Evolutionary conservation across 2,888 invertebrate species (phyloP).

Genomic region (Euzophera pinguis): DNA sequence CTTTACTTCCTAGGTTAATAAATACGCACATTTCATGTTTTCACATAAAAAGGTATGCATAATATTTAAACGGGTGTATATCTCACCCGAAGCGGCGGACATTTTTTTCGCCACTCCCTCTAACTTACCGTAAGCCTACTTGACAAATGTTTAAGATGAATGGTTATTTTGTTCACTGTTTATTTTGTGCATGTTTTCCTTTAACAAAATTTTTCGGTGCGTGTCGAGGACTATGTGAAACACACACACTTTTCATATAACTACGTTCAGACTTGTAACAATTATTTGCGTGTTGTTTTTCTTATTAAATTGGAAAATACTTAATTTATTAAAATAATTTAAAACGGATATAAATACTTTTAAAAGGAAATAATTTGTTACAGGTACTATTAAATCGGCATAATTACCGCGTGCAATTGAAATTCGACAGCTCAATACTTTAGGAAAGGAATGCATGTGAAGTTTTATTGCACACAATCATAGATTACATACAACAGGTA

Average conservation of each 20-base stretch:
- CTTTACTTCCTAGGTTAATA: slow-evolving; percentile 16
- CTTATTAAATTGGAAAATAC: too few relatives aligned
- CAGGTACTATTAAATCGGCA: too few relatives aligned
- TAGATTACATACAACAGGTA: too few relatives aligned
- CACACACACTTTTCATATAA: background rate
- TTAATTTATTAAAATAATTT: too few relatives aligned
- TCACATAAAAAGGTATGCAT: slow-evolving; percentile 35
- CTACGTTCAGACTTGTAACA: too few relatives aligned
- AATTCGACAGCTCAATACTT: too few relatives aligned
- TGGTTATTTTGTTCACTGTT: slow-evolving; percentile 72
- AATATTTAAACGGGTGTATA: slow-evolving; percentile 49
- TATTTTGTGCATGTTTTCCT: slow-evolving; percentile 55
- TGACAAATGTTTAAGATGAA: slow-evolving; percentile 78
- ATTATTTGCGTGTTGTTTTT: too few relatives aligned
- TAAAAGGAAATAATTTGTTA: too few relatives aligned
- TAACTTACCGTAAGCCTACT: slow-evolving; percentile 71
- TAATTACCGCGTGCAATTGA: too few relatives aligned
- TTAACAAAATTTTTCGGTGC: slow-evolving; percentile 42
- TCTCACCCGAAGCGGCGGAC: slow-evolving; percentile 45
- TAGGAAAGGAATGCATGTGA: too few relatives aligned
- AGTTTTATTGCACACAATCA: too few relatives aligned
- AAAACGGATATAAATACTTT: too few relatives aligned
- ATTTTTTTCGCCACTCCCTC: slow-evolving; percentile 58
- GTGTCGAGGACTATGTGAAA: background rate
- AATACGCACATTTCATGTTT: slow-evolving; percentile 26